phyloP scores from a whole-genome alignment of 2,888 invertebrate species.

The Lordiphosa andalusiaca region DNA sequence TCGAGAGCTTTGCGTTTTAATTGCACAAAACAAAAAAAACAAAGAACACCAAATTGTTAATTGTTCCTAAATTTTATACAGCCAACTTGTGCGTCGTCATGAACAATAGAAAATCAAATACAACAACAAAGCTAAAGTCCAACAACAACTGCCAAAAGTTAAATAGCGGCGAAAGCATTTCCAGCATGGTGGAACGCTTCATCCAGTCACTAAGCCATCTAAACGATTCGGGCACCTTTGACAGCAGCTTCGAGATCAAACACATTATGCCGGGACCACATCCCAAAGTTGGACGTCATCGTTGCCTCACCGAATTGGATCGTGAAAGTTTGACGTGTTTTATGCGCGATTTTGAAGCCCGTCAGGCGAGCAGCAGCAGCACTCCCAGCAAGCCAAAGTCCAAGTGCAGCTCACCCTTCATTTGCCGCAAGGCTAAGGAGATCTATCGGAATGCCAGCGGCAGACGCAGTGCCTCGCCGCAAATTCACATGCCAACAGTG shows the following conservation, averaged over 20 bases:
- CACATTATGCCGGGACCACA: conserved; percentile 68
- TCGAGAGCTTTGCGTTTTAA: conserved; percentile 51
- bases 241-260: conserved; percentile 79
- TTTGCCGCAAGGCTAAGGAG: conserved; percentile 69
- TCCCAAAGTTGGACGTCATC: conserved; percentile 56
- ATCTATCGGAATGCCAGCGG: conserved; percentile 62
- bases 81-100: conserved; percentile 44
- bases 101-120: conserved; percentile 34
- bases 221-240: conserved; percentile 79
- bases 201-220: conserved; percentile 77
- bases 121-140: conserved; percentile 15
- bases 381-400: conserved; percentile 57
- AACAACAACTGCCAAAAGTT: not conserved
- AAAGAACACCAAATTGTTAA: conserved; percentile 12
- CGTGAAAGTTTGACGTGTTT: conserved; percentile 75
- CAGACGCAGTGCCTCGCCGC: conserved; percentile 59
- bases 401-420: conserved; percentile 60
- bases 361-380: conserved; percentile 42
- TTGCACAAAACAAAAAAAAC: conserved; percentile 28
- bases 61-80: conserved; percentile 10
- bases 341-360: conserved; percentile 75
- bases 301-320: conserved; percentile 77
- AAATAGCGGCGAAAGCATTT: conserved; percentile 29
- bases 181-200: conserved; percentile 78
- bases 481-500: conserved; percentile 22